Base-by-base conservation (phyloP, 2,797 vertebrate genomes). In the Diglossa cyanea region DNA sequence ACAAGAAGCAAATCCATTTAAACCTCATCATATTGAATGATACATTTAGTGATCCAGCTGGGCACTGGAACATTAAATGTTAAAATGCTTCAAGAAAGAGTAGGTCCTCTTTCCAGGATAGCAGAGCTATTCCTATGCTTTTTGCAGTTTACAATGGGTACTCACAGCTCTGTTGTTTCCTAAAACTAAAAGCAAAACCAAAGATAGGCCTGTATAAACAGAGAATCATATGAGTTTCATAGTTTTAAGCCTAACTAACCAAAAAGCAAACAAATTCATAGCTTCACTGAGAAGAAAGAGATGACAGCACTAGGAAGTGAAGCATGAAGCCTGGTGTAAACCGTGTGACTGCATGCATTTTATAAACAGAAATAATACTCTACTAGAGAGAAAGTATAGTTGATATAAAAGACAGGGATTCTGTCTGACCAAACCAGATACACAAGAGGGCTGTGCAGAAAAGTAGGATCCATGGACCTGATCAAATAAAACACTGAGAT, bases 191-290 rank as follows among this genome's bases (percentile, higher is more conserved):
- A 91, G 48, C 13, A 89, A 89, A 90, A 54, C 1, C 10, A 70
- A 73, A 89, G 40, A 74, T 15, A 72, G 21, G 12, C 31, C 47
- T 91, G n/a, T 44, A 74, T 88, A 90, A 88, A 77, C 50, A 86
- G 51, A 89, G 60, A 88, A 65, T 8, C 60, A 31, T 33, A 47
- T 1, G 14, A 79, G 25, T 76, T 94, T 95, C 80, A 55, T 55
- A 55, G 50, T 71, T 92, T 75, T 73, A 87, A 95, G 42, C 48
- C 44, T 79, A 94, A 73, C 33, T 62, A 85, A 88, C 63, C 42
- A 88, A 92, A 95, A 94, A 91, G 71, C 81, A 97, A 96, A 88
- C 76, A 61, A 77, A 84, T 35, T 76, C n/a, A 42, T 47, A 74
- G 71, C 68, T 93, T 94, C 84, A 71, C 70, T 31, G 72, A 20